Percentiles rank a stretch among this genome's conserved stretches.
Evolutionary conservation across 2,888 invertebrate species (phyloP).

Genomic region (Ichneumoninae sp.): DNA sequence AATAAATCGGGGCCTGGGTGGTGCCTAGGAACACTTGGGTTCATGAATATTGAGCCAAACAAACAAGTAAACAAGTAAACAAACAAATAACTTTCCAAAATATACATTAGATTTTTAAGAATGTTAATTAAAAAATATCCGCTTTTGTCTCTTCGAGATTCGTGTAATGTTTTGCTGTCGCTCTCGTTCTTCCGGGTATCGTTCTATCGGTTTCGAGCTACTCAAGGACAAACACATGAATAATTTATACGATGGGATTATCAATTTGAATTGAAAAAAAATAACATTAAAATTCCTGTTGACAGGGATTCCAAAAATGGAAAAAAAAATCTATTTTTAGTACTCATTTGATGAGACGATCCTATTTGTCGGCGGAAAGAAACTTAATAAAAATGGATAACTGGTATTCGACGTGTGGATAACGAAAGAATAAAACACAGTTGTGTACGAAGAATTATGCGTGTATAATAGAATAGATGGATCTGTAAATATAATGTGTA

Average conservation of each 20-base stretch:
- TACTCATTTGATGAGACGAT: conserved; percentile 9
- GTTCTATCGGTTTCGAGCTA: neutral
- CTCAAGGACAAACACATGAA: neutral
- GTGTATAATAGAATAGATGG: conserved; percentile 44
- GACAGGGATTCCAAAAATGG: neutral
- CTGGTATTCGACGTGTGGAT: conserved; percentile 4
- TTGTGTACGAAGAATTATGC: conserved; percentile 31
- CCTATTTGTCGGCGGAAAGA: neutral
- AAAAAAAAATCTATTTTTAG: neutral
- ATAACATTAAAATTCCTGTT: neutral
- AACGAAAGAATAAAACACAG: conserved; percentile 18
- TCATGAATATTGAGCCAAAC: too few species aligned
- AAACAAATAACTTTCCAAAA: too few species aligned
- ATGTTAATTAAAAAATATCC: neutral
- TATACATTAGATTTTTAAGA: too few species aligned
- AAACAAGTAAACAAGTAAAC: too few species aligned
- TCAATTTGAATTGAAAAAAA: neutral
- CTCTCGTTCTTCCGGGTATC: conserved; percentile 1
- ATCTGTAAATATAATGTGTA: conserved; percentile 51
- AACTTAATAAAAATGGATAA: conserved; percentile 2
- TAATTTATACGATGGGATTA: neutral
- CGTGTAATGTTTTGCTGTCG: conserved; percentile 21
- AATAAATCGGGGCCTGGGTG: too few species aligned
- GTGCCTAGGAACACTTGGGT: too few species aligned
- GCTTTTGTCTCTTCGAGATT: conserved; percentile 21